Percentiles rank a stretch among this genome's conserved stretches.
Evolutionary conservation across 2,797 vertebrate species (phyloP).

Genomic region (Delichon dasypus): DNA sequence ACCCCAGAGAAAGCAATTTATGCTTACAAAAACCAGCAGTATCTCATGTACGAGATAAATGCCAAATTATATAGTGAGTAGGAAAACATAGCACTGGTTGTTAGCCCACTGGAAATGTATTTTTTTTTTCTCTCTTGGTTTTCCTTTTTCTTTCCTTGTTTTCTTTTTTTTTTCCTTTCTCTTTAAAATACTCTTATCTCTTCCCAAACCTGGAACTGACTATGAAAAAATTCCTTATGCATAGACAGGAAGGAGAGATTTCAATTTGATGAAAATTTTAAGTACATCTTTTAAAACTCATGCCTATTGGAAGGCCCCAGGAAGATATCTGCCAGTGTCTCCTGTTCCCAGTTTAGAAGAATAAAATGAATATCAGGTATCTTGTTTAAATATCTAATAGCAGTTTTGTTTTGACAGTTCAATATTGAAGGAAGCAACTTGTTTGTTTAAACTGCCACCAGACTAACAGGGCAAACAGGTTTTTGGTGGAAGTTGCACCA

Average conservation of each 20-base stretch:
- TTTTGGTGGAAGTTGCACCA: neutral
- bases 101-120: neutral
- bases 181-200: neutral
- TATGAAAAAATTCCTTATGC: neutral
- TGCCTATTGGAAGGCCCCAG: neutral
- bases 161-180: neutral
- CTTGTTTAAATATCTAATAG: neutral
- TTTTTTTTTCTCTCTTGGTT: neutral
- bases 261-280: neutral
- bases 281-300: neutral
- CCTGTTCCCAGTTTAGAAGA: neutral
- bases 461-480: neutral
- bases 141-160: neutral
- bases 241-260: neutral
- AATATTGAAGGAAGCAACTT: neutral
- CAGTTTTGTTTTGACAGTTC: neutral
- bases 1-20: constrained; percentile 20
- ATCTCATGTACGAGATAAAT: constrained; percentile 43
- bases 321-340: neutral
- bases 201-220: neutral
- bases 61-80: neutral
- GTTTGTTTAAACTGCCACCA: neutral
- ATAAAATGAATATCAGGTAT: neutral
- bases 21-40: neutral
- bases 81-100: neutral